Conservation (phyloP, 2,113 vertebrate species). For the Craseonycteris thonglongyai region DNA sequence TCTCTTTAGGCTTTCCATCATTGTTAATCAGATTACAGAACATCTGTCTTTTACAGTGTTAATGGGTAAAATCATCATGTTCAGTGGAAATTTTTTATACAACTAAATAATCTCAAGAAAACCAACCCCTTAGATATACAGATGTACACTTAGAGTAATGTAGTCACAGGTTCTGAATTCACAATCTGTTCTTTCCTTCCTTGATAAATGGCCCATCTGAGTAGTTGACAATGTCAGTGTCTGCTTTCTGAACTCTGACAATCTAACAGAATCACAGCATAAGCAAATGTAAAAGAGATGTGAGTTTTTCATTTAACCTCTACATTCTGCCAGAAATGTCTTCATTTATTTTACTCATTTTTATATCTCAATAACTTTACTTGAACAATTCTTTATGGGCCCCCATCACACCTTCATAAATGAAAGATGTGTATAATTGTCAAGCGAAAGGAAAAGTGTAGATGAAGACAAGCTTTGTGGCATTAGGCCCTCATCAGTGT, state of each 20-base stretch:
- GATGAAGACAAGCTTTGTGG: not conserved
- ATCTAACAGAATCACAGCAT: not conserved
- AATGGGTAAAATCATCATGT: not conserved
- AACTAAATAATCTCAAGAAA: not conserved
- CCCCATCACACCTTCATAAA: not conserved
- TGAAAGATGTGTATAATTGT: not conserved
- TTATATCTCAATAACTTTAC: not conserved
- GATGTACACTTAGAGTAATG: not conserved
- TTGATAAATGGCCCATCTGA: not conserved
- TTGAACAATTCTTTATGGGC: not conserved
- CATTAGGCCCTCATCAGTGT: accelerated
- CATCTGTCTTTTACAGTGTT: not conserved
- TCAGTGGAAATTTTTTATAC: not conserved
- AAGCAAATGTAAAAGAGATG: not conserved
- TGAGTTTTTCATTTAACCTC: not conserved
- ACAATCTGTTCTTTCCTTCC: not conserved
- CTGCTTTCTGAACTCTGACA: not conserved
- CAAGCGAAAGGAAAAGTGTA: not conserved
- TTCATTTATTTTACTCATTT: not conserved
- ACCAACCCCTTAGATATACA: not conserved
- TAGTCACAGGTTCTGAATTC: not conserved
- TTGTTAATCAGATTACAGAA: not conserved
- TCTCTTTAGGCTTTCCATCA: not conserved
- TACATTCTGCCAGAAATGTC: not conserved
- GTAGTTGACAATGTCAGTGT: not conserved